phyloP scores from a whole-genome alignment of 2,797 vertebrate genomes.

The Danio albolineatus region DNA sequence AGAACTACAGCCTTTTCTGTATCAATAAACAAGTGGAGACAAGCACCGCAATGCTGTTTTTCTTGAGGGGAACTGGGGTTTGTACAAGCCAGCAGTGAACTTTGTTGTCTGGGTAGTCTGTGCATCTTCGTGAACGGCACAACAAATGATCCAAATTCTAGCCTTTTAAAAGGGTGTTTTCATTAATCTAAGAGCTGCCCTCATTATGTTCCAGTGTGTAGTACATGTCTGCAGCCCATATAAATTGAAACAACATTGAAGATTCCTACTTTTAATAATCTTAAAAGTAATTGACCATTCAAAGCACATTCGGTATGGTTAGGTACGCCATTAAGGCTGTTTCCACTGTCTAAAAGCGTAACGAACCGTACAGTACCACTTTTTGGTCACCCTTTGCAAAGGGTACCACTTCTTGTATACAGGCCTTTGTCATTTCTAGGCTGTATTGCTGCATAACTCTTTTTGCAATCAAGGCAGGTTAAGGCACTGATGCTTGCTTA shows the following conservation, averaged over 20 bases:
- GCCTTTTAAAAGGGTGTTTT: background rate
- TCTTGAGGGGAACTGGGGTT: conserved; percentile 12
- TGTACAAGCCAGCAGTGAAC: background rate
- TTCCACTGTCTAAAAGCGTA: too few species aligned
- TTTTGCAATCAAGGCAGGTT: too few species aligned
- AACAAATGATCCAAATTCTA: too few species aligned
- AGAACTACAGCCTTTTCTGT: conserved; percentile 55
- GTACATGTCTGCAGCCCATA: too few species aligned
- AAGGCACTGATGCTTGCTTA: too few species aligned
- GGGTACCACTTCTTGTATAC: too few species aligned
- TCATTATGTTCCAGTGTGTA: background rate
- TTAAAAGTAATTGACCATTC: background rate
- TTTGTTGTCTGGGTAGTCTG: background rate
- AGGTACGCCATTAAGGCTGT: too few species aligned
- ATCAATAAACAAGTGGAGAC: conserved; percentile 65
- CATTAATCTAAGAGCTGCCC: background rate
- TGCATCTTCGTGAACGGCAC: background rate
- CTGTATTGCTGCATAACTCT: too few species aligned
- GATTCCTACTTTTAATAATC: background rate
- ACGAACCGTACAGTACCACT: too few species aligned
- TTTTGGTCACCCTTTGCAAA: too few species aligned
- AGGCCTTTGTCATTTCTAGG: too few species aligned
- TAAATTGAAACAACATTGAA: background rate
- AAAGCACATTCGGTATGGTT: too few species aligned
- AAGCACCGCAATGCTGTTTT: conserved; percentile 27